These are phyloP conservation scores for Gallinago jamesoni DNA, from an alignment of 2,113 vertebrate genomes.

Conservation along the genomic window DNA sequence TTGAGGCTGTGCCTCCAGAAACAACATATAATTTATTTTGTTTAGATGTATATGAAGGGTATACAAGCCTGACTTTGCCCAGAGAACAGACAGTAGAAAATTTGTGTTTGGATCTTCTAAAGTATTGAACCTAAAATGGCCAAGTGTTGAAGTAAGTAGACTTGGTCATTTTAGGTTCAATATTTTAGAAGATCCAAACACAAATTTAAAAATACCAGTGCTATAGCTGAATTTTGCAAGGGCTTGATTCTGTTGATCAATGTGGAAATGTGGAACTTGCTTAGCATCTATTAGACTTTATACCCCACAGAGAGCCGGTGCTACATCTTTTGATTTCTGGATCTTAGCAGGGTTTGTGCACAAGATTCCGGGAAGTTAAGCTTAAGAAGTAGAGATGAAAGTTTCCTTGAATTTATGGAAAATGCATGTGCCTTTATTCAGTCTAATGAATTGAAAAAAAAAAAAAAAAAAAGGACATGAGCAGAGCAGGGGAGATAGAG, in stretches of 20 bases:
- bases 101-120: background rate
- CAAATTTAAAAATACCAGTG: background rate
- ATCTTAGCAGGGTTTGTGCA: background rate
- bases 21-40: background rate
- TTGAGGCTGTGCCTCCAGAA: background rate
- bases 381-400: background rate
- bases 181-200: too few species aligned
- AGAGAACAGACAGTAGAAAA: background rate
- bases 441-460: background rate
- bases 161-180: too few species aligned
- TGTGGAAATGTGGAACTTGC: background rate
- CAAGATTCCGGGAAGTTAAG: background rate
- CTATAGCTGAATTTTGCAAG: background rate
- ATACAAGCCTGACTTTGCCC: background rate
- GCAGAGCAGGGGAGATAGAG: background rate
- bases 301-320: background rate
- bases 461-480: background rate
- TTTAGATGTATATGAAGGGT: background rate
- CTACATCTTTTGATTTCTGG: background rate
- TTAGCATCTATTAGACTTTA: background rate
- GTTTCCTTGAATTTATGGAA: background rate
- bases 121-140: background rate
- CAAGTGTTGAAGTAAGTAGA: background rate
- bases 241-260: background rate
- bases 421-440: fast-evolving